Base-by-base conservation (phyloP, 2,797 vertebrate genomes). In the Apogon talboti region DNA sequence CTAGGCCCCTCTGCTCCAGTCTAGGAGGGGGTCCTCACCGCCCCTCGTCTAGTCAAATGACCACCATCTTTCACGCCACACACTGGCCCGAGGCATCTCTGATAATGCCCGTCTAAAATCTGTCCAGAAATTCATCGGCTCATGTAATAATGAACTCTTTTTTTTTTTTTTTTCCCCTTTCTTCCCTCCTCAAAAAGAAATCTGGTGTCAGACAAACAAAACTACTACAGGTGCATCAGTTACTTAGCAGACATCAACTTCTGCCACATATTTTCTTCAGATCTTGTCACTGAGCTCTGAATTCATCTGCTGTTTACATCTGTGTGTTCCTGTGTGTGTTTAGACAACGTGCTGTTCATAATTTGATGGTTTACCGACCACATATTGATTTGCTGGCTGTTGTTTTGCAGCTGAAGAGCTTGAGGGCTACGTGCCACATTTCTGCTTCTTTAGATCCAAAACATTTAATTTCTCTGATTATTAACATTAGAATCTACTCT, bases 11-110 rank as follows among this genome's bases (percentile, higher is more conserved):
- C 86, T 78, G 82, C 79, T 83, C 62, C 16, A 45, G 86, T 84
- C 89, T 81, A 75, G 89, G 86, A 88, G 89, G 91, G 91, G 91
- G 89, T 91, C 89, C 83, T 89, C 87, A 60, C 87, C 58, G 76
- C 83, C 85, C 85, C 86, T 80, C 87, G 87, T 91, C 89, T 89
- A 84, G 87, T 85, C 91, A 93, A 93, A 94, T 93, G 93, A 94
- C 92, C 92, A 81, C 92, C 90, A 93, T 94, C 90, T 87, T 92
- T 93, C 93, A 94, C 66, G 50, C 71, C 70, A 66, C 76, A 81
- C 76, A 84, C 72, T 60, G 52, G 79, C 91, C 89, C 11, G 49
- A 84, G 92, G 91, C 88, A 3, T 79, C 72, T 63, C 50, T 38
- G 56, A 91, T 91, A 90, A 87, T 86, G 86, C 83, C 83, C 51